Base-by-base conservation (phyloP, 2,797 vertebrate species). In the Brachyalestes nurse region DNA sequence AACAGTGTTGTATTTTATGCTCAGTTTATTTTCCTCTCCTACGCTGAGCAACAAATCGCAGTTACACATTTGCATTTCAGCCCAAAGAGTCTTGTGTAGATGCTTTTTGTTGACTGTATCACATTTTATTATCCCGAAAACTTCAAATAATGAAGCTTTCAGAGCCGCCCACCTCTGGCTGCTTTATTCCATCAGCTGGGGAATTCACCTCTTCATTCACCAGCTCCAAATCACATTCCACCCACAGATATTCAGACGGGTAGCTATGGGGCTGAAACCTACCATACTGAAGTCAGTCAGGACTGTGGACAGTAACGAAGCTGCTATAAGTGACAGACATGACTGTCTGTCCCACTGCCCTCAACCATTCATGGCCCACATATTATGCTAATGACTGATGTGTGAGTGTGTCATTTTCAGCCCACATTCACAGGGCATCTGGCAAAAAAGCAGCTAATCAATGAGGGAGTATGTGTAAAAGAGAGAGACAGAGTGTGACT, bases 371-470 rank as follows among this genome's bases (percentile, higher is more conserved):
- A 45, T 74, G 60, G 74, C 83, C 83, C 83, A 87, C 86, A 67
- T 81, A 83, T 83, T 79, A 85, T 87, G 80, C 53, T 79, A 82
- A 87, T 83, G 79, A 72, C 57, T 66, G 79, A 38, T 25, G 69
- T 80, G 76, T 72, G 79, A 40, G 14, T 23, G 70, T 40, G 12
- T 34, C 60, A 42, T 13, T n/a, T 77, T 77, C 58, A 38, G 34
- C 73, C 61, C 58, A 58, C 78, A 71, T 79, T 57, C 83, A 79
- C 60, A 75, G 60, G 65, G 64, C 76, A 4, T 49, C 40, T 38
- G 19, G 62, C 40, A n/a, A 69, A 51, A 69, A 10, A 6, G 4
- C 40, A 55, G 61, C 62, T 80, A 74, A 75, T 75, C 79, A 53
- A 8, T 53, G 42, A 25, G 25, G 42, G 10, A 21, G 1, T 7